Percentiles rank a stretch among this genome's conserved stretches.
These are phyloP conservation scores for Eidolon dupreanum DNA, from an alignment of 2,797 vertebrate species.

Conservation along the genomic window DNA sequence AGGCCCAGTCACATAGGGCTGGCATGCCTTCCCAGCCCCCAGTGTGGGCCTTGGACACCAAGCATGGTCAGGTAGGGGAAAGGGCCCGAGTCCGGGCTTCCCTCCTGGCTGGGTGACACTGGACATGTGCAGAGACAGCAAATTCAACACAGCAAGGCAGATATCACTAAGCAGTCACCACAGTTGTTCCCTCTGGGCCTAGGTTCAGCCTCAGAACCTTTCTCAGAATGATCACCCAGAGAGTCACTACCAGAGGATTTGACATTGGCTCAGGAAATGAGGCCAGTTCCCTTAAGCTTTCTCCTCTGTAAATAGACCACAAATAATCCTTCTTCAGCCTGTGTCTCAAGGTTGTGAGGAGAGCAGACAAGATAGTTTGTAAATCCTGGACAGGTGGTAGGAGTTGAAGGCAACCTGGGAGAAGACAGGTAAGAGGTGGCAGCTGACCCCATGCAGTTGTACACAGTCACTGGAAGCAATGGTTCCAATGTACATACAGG, in stretches of 20 bases:
- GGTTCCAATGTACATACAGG: not conserved
- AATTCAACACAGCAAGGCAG: not conserved
- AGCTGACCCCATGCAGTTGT: not conserved
- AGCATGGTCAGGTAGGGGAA: fast-evolving
- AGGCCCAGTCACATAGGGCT: not conserved
- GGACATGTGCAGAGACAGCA: not conserved
- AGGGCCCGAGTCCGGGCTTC: not conserved
- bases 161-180: not conserved
- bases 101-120: not conserved
- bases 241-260: not conserved
- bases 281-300: not conserved
- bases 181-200: not conserved
- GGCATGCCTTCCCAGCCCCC: not conserved
- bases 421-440: not conserved
- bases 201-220: not conserved
- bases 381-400: not conserved
- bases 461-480: not conserved
- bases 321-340: not conserved
- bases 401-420: not conserved
- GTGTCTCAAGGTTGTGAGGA: not conserved
- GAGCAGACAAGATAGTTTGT: not conserved
- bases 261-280: not conserved
- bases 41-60: not conserved
- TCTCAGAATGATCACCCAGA: not conserved
- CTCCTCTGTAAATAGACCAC: not conserved